Evolutionary conservation across 92 coral and sea anemone genomes (phyloP), one percentile per base, ranked within the genome.

Genomic region (Phenganax subtilis): DNA sequence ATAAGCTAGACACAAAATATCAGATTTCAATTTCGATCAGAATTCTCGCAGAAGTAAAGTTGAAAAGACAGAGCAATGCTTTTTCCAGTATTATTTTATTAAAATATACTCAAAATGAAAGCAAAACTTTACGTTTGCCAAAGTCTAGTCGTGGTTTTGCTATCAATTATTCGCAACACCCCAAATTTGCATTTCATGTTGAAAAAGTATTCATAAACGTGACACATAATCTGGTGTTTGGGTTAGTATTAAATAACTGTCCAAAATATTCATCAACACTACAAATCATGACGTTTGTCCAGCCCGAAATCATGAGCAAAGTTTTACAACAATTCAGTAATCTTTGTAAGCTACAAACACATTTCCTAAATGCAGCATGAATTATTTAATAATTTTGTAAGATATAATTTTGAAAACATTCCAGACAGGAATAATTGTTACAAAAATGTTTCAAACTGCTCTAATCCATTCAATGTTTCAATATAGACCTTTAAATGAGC

Each of bases 181-280:
- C 12, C 17, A 64, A 25, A 64, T 64, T 64, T 64, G 70, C 70
- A 64, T 64, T 64, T 64, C 29, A 10, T 64, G 70, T 64, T 64
- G 70, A 64, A 64, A 64, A 64, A 37, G 47, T 64, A 64, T 64
- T 17, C 70, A 64, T 20, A 64, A 64, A 64, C 17, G 37, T 64
- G 65, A 61, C 25, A 61, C n/a, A 61, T 14, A 37, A 61, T 61
- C 67, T 61, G 67, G 67, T 20, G 3, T 64, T 14, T 59, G 65
- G 65, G 20, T 59, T 59, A 5, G 20, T 59, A 59, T 59, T 59
- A 59, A 59, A 59, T 14, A 14, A 25, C 65, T 59, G 65, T 59
- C 65, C 16, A 59, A 25, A 59, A 12, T 59, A 59, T 59, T 59
- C 7, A 59, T 59, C 1, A 10, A 0, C 16, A 12, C 65, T 14